phyloP scores from a whole-genome alignment of 2,888 invertebrate species.

The Aspidiotus rigidus region DNA sequence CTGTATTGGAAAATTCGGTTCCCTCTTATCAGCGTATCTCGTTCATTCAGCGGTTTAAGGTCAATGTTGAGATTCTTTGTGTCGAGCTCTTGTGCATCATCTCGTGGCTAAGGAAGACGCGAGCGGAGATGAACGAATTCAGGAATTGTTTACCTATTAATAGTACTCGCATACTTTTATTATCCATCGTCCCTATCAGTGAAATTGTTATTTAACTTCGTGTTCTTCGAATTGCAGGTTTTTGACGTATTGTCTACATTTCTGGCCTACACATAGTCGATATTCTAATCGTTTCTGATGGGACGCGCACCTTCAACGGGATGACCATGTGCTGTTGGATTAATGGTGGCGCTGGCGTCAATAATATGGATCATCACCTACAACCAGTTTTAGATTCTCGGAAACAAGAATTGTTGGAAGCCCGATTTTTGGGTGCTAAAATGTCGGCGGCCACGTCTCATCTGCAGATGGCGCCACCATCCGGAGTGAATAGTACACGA shows the following conservation, averaged over 20 bases:
- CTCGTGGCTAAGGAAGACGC: no score
- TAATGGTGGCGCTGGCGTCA: constrained; percentile 66
- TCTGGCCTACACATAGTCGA: constrained; percentile 21
- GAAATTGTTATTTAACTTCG: no score
- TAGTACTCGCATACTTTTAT: no score
- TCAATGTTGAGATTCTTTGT: no score
- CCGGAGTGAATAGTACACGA: constrained; percentile 24
- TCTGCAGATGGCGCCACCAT: constrained; percentile 33
- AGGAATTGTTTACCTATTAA: no score
- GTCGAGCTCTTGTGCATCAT: no score
- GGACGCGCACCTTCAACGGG: constrained; percentile 30
- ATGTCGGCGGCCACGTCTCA: constrained; percentile 45
- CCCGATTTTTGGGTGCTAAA: constrained; percentile 91
- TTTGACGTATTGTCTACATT: constrained; percentile 9
- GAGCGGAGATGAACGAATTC: no score
- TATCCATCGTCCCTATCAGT: no score
- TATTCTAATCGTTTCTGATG: constrained; percentile 32
- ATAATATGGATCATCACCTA: constrained; percentile 78
- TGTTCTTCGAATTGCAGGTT: constrained; percentile 20
- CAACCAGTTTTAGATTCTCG: constrained; percentile 94
- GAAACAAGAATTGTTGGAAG: constrained; percentile 97
- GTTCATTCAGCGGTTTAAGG: no score
- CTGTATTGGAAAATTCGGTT: no score
- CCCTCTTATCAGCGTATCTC: no score
- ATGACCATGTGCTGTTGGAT: constrained; percentile 34